Base-by-base conservation (phyloP, 1,140 invertebrate species). In the Delia radicum region DNA sequence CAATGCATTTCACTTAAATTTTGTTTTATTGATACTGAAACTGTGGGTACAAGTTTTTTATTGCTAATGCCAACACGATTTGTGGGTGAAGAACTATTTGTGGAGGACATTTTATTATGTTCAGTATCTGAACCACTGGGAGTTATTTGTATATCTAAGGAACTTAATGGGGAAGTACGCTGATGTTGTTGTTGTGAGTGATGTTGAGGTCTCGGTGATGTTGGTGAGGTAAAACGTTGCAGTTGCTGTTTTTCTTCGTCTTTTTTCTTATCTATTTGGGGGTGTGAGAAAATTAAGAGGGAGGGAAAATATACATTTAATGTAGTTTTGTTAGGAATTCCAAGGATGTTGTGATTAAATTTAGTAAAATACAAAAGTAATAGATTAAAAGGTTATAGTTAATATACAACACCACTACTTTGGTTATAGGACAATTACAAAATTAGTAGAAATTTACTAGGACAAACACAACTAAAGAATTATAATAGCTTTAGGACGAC, bases 1-100 rank as follows among this genome's bases (percentile, higher is more conserved):
- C 80, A 85, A 55, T 85, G 83, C 42, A 82, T 18, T 67, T 85
- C 83, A 74, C 80, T 80, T 37, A 85, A 79, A 75, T 80, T 85
- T 75, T 85, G 83, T 73, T 85, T 85, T 78, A 85, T 83, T 15
- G 78, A 80, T 33, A 79, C 80, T 5, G 80, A 79, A 1, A 79
- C 76, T 0, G 79, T 79, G 69, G 83, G 82, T 65, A 85, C 75
- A 18, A 83, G 21, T 18, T 77, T 77, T 8, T 77, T 77, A 12
- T 31, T 63, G 37, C 37, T n/a, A n/a, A n/a, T n/a, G n/a, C n/a
- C n/a, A n/a, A n/a, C 13, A 24, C 65, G 29, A 37, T 69, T n/a
- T 42, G 65, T 77, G n/a, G 74, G 67, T 26, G 74, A n/a, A n/a
- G n/a, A 42, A 21, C 69, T 55, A 65, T 5, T 62, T 1, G 75